Percentiles rank a stretch among this genome's conserved stretches.
Conservation (phyloP, 2,797 vertebrate genomes). For the Intellagama lesueurii region DNA sequence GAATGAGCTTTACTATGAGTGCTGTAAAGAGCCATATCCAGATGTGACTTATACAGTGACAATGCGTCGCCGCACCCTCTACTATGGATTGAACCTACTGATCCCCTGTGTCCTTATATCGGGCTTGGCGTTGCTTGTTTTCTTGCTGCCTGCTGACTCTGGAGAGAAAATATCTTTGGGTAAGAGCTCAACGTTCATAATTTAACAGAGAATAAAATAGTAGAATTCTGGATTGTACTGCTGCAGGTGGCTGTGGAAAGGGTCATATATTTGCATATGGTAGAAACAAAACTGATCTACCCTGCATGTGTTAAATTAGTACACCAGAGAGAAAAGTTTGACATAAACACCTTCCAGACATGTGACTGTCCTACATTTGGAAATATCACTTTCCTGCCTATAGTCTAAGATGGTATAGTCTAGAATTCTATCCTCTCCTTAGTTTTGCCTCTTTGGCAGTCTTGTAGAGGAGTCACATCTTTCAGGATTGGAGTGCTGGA, state of each 20-base stretch:
- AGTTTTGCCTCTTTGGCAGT: background rate
- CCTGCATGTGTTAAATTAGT: background rate
- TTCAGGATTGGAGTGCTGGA: too few relatives aligned
- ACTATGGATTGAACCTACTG: conserved; percentile 91
- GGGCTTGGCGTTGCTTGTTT: conserved; percentile 89
- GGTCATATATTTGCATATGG: background rate
- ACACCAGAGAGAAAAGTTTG: background rate
- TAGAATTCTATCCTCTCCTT: background rate
- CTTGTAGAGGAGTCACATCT: too few relatives aligned
- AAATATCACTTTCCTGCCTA: background rate
- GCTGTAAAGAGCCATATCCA: conserved; percentile 93
- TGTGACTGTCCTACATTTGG: background rate
- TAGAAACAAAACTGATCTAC: background rate
- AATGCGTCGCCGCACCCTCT: conserved; percentile 90
- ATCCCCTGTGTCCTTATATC: conserved; percentile 94
- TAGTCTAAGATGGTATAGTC: background rate
- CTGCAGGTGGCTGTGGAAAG: background rate
- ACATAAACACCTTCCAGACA: background rate
- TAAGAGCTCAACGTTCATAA: conserved; percentile 60
- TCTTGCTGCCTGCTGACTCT: conserved; percentile 92
- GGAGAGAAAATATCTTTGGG: conserved; percentile 95
- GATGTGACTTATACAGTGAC: conserved; percentile 93
- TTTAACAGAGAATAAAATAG: background rate
- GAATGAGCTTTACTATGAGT: conserved; percentile 91
- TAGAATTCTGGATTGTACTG: background rate